Percentiles rank a stretch among this genome's conserved stretches.
Evolutionary conservation across 2,888 invertebrate genomes (phyloP).

Genomic region (Pelosia muscerda): DNA sequence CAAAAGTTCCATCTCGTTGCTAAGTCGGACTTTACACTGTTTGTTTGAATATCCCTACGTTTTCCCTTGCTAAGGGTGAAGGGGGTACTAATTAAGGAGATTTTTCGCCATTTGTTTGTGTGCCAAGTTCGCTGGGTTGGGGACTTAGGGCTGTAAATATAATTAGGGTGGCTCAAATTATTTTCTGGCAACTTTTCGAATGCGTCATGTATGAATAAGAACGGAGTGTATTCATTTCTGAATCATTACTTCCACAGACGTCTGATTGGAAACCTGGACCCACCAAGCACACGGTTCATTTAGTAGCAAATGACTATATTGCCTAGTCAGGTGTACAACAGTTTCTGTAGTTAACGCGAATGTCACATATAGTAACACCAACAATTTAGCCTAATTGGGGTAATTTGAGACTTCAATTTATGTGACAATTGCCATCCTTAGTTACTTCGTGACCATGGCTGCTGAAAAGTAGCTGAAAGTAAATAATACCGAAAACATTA

Average conservation of each 20-base stretch:
- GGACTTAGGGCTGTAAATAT: constrained; percentile 44
- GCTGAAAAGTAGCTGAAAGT: too few species aligned
- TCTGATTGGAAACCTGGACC: background rate
- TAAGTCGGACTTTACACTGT: constrained; percentile 44
- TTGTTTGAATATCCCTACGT: constrained; percentile 49
- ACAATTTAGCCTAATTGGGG: too few species aligned
- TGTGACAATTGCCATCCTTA: too few species aligned
- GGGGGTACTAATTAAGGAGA: constrained; percentile 49
- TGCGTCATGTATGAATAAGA: background rate
- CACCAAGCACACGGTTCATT: background rate
- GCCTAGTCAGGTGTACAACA: too few species aligned
- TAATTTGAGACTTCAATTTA: too few species aligned
- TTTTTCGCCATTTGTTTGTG: constrained; percentile 46
- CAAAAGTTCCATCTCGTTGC: constrained; percentile 44
- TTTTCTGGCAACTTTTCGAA: background rate
- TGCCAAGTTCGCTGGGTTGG: constrained; percentile 32
- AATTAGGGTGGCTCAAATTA: constrained; percentile 31
- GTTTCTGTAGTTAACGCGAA: too few species aligned
- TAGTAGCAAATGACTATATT: background rate
- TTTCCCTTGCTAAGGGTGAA: constrained; percentile 30
- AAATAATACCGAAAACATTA: too few species aligned
- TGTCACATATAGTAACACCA: too few species aligned
- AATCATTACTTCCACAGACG: too few species aligned
- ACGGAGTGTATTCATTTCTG: background rate
- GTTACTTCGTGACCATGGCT: too few species aligned